Base-by-base conservation (phyloP, 2,797 vertebrate genomes). In the Benthosema pterotum region DNA sequence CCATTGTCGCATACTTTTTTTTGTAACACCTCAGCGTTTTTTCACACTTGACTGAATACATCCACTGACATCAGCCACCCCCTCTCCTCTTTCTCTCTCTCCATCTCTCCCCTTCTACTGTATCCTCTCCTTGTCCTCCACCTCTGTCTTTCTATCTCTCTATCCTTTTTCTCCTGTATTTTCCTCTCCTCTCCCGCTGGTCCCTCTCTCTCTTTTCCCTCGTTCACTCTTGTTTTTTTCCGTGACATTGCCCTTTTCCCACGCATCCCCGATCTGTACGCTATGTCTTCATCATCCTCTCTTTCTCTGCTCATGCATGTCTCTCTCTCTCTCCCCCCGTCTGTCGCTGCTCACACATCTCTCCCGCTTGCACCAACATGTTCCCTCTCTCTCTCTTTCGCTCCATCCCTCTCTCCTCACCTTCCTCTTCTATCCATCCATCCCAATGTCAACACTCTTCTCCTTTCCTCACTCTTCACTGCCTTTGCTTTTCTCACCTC, bases 61-160 rank as follows among this genome's bases (percentile, higher is more conserved):
- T 55, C 43, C 57, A 74, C 65, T 83, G 82, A 90, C 86, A 76
- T 84, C 78, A 75, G 74, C 79, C 74, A 79, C 79, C 63, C 77
- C 60, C 65, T 60, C 43, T 73, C 65, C 58, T 78, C 63, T 80
- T 22, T 66, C 55, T 72, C 38, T 69, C 50, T 60, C 28, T 52
- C 48, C 9, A n/a, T n/a, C 50, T 43, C 62, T 11, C 43, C 15
- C 28, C 62, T 4, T 38, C 32, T 38, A 38, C 32, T 32, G 32
- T 32, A 32, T 32, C 32, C 32, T 32, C 5, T 28, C 7, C 28
- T 38, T 38, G 32, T 38, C 32, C 32, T 38, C 32, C 7, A 25
- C n/a, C 63, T 32, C 28, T 11, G 32, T 38, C 42, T 28, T 62
- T 38, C 49, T 18, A 17, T 11, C 16, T 63, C 63, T 65, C 55